Percentiles rank a stretch among this genome's conserved stretches.
Conservation (phyloP, 2,113 vertebrate genomes). For the Loxodonta africana region DNA sequence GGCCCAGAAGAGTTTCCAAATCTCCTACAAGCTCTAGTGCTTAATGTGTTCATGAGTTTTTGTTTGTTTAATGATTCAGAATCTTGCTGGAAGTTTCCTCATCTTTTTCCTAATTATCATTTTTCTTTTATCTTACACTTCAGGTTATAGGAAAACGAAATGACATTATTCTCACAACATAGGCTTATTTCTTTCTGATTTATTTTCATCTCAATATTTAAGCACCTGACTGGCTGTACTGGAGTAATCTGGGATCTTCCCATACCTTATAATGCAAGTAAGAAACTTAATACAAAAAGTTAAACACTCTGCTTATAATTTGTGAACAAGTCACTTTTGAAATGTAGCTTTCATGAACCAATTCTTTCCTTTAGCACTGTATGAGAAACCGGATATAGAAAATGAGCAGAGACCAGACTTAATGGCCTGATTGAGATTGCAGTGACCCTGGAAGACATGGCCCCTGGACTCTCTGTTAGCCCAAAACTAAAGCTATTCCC, state of each 20-base stretch:
- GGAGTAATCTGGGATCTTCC: neutral
- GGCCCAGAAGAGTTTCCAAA: neutral
- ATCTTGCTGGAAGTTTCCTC: neutral
- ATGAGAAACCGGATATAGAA: neutral
- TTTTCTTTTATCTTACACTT: conserved; percentile 12
- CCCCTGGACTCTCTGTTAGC: no score
- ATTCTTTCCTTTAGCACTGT: neutral
- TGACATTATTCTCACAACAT: neutral
- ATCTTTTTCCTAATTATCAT: neutral
- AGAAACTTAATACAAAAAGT: conserved; percentile 20
- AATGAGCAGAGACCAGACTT: neutral
- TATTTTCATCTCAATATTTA: conserved; percentile 49
- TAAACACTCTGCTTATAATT: neutral
- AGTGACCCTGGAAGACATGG: no score
- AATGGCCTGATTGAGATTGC: no score
- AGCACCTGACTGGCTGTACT: neutral
- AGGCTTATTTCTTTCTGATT: conserved; percentile 34
- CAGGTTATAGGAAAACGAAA: conserved; percentile 3
- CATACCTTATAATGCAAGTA: neutral
- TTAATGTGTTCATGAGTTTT: neutral
- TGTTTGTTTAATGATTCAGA: neutral
- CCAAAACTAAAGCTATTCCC: no score
- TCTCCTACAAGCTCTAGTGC: neutral
- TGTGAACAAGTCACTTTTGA: neutral
- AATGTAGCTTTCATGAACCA: conserved; percentile 30